Conservation (phyloP, 2,113 vertebrate genomes). For the Ascaphus truei region DNA sequence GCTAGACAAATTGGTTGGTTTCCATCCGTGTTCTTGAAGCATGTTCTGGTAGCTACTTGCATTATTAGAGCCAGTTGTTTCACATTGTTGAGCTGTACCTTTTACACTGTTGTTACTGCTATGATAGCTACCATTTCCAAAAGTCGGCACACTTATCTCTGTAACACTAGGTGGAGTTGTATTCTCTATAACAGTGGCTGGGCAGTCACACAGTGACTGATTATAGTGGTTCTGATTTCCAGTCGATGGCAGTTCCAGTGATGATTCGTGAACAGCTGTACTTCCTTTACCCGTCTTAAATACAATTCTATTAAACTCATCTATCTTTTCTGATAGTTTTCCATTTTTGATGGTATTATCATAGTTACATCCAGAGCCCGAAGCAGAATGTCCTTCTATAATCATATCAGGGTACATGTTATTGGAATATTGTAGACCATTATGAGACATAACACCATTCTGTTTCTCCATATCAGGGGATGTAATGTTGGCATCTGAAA, state of each 20-base stretch:
- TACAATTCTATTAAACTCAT: constrained; percentile 87
- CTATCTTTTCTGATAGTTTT: constrained; percentile 82
- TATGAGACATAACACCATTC: constrained; percentile 40
- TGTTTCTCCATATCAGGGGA: constrained; percentile 49
- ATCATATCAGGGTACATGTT: constrained; percentile 24
- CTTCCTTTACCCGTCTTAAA: constrained; percentile 81
- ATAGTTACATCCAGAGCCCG: constrained; percentile 30
- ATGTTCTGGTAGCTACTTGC: constrained; percentile 55
- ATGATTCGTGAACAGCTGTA: constrained; percentile 13
- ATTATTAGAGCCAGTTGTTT: constrained; percentile 43
- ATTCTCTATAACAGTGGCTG: background rate
- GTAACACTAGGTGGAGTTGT: background rate
- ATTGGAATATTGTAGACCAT: constrained; percentile 19
- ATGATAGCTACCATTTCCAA: constrained; percentile 44
- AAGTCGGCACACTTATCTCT: constrained; percentile 23
- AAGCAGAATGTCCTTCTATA: constrained; percentile 10
- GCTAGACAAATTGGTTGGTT: constrained; percentile 80
- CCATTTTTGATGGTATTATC: constrained; percentile 68
- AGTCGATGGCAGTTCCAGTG: background rate
- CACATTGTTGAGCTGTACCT: constrained; percentile 39
- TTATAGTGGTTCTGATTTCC: background rate
- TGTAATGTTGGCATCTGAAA: constrained; percentile 67
- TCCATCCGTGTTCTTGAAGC: constrained; percentile 83
- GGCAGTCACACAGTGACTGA: background rate
- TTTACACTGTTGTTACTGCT: constrained; percentile 38